Percentiles rank a stretch among this genome's conserved stretches.
phyloP scores from a whole-genome alignment of 2,113 vertebrate species.

The Dinomys branickii region DNA sequence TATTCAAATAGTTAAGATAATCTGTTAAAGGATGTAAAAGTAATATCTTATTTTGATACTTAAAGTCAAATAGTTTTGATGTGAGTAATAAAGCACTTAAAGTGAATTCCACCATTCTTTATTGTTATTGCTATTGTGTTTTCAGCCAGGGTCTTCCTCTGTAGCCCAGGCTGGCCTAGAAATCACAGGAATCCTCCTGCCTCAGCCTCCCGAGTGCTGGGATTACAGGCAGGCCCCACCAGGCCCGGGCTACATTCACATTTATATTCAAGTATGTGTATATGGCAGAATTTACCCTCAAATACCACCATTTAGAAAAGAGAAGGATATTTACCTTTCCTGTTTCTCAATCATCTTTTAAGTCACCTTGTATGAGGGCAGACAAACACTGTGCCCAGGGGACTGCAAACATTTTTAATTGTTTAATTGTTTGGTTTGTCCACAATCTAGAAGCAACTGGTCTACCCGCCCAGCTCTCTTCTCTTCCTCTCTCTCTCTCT shows the following conservation, averaged over 20 bases:
- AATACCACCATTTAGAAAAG: conserved; percentile 18
- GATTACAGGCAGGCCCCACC: background rate
- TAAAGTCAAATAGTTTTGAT: conserved; percentile 53
- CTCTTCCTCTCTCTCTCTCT: too few species aligned
- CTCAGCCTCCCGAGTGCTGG: background rate
- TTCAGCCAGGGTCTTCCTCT: background rate
- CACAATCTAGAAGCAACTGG: background rate
- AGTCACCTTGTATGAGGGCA: background rate
- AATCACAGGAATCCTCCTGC: background rate
- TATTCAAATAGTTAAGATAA: conserved; percentile 41
- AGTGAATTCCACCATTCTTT: background rate
- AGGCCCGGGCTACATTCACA: background rate
- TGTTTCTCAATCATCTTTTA: background rate
- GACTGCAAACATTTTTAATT: background rate
- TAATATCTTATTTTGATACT: background rate
- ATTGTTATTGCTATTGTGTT: background rate
- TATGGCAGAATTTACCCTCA: background rate
- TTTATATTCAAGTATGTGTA: background rate
- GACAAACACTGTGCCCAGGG: background rate
- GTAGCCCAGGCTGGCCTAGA: background rate
- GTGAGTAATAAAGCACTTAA: conserved; percentile 49
- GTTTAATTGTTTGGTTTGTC: background rate
- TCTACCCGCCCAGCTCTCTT: background rate
- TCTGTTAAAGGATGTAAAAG: conserved; percentile 18
- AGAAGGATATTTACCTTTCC: background rate